phyloP scores from a whole-genome alignment of 2,113 vertebrate genomes.

The Alligator mississippiensis region DNA sequence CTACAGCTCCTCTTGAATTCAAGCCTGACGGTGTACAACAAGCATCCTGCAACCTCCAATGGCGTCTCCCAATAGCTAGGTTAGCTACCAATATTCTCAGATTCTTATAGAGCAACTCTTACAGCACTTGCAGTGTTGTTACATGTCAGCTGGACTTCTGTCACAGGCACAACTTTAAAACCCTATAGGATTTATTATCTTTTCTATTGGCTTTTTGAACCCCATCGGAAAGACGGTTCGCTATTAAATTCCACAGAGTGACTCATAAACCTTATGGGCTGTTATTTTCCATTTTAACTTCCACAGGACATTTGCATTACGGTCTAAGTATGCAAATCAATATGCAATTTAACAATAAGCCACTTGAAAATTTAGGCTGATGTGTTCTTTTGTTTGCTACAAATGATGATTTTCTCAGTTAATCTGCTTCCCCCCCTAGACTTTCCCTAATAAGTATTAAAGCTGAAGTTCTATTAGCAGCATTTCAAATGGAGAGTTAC shows the following conservation, averaged over 20 bases:
- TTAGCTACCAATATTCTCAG: neutral
- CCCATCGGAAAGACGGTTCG: neutral
- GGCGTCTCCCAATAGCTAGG: neutral
- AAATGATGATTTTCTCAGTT: neutral
- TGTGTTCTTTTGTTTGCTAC: neutral
- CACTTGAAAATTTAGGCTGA: neutral
- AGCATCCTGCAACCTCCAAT: neutral
- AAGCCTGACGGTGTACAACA: neutral
- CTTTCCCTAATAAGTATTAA: neutral
- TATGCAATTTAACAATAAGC: neutral
- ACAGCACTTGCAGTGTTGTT: neutral
- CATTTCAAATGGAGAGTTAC: neutral
- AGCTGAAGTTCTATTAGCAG: neutral
- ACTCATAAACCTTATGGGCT: neutral
- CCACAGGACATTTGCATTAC: neutral
- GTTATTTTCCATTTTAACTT: neutral
- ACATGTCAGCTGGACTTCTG: neutral
- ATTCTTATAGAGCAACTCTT: neutral
- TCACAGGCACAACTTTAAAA: neutral
- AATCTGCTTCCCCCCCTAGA: neutral
- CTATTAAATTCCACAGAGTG: neutral
- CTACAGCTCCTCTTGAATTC: neutral
- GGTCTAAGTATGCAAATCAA: neutral
- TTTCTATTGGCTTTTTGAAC: neutral
- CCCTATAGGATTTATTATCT: neutral